These are phyloP conservation scores for Myiopsitta monachus DNA, from an alignment of 2,113 vertebrate species.

Conservation along the genomic window DNA sequence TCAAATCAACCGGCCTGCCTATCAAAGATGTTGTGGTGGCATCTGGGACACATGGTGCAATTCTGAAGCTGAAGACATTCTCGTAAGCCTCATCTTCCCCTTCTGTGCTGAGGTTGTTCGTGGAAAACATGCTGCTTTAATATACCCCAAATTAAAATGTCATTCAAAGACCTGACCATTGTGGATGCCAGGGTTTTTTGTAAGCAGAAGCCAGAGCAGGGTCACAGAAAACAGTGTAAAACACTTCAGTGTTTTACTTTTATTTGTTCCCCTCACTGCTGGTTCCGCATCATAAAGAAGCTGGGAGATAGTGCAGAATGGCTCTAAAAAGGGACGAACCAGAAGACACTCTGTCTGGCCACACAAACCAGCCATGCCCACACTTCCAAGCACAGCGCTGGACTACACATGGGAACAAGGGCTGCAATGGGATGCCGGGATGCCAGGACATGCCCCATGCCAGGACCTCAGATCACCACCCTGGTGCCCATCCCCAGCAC, in stretches of 20 bases:
- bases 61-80: neutral
- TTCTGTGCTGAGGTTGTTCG: neutral
- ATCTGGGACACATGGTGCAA: slow-evolving; percentile 11
- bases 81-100: neutral
- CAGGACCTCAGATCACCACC: neutral
- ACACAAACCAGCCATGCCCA: neutral
- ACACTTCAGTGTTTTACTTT: neutral
- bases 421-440: neutral
- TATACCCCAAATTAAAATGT: slow-evolving; percentile 10
- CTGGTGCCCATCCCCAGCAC: neutral
- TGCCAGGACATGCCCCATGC: neutral
- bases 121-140: slow-evolving; percentile 20
- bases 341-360: no score
- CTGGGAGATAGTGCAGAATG: neutral
- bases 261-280: neutral
- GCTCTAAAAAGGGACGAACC: neutral
- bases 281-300: neutral
- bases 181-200: neutral
- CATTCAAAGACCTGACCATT: neutral
- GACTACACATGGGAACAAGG: neutral
- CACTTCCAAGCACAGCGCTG: fast-evolving
- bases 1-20: neutral
- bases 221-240: neutral
- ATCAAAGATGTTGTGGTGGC: neutral
- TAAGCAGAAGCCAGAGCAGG: neutral